These are phyloP conservation scores for Ailurus styani DNA, from an alignment of 2,113 vertebrate genomes.

Conservation along the genomic window DNA sequence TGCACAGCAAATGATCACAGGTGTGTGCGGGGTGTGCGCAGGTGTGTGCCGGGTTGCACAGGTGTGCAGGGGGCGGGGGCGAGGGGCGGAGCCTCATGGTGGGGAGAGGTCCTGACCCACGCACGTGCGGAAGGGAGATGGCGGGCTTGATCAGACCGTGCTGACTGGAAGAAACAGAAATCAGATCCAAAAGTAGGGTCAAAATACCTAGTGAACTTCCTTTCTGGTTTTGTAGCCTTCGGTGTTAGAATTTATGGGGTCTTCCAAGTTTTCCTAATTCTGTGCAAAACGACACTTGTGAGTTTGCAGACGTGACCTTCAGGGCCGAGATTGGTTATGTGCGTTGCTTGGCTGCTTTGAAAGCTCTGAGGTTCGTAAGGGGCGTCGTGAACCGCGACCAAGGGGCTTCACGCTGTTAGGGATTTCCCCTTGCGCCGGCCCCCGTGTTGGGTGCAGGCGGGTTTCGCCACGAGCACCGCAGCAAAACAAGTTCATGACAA, in stretches of 20 bases:
- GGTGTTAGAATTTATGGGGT: background rate
- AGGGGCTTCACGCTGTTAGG: background rate
- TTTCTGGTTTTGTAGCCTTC: background rate
- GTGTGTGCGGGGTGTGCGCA: slow-evolving; percentile 81
- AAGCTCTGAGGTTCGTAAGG: background rate
- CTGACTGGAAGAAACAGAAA: background rate
- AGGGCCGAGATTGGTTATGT: background rate
- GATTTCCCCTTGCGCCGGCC: too few relatives aligned
- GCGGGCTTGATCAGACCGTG: background rate
- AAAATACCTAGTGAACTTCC: background rate
- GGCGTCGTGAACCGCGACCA: background rate
- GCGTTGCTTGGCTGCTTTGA: background rate
- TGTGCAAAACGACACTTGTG: background rate
- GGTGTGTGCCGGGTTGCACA: slow-evolving; percentile 86
- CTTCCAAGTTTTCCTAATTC: background rate
- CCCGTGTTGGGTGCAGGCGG: too few relatives aligned
- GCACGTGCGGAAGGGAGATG: background rate
- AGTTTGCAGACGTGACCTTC: background rate
- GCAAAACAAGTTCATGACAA: background rate
- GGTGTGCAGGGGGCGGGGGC: slow-evolving; percentile 77
- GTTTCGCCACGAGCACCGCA: background rate
- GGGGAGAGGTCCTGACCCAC: background rate
- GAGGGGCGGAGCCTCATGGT: background rate
- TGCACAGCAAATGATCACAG: slow-evolving; percentile 97
- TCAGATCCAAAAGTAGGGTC: background rate